Conservation (phyloP, 2,888 invertebrate species). For the Spilosoma lubricipeda region DNA sequence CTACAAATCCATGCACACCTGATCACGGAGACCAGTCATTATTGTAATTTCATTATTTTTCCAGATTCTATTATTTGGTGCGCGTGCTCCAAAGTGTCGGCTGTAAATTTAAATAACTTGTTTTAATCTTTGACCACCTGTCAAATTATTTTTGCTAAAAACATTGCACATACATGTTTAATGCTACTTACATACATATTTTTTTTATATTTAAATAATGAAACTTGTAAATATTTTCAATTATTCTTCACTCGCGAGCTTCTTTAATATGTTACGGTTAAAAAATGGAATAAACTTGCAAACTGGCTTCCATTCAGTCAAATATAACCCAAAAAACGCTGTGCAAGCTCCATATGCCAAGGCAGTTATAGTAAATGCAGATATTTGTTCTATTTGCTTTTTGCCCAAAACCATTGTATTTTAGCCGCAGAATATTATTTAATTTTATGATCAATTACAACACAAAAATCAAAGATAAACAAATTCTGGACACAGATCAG, state of each 20-base stretch:
- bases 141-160: conserved; percentile 1
- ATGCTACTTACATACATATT: conserved; percentile 3
- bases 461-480: background rate
- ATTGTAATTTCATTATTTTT: conserved; percentile 74
- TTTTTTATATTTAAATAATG: background rate
- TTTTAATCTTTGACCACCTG: conserved; percentile 6
- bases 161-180: background rate
- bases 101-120: conserved; percentile 22
- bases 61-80: conserved; percentile 60
- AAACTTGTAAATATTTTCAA: background rate
- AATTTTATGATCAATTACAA: background rate
- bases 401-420: conserved; percentile 73
- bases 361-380: conserved; percentile 81
- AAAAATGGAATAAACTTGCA: conserved; percentile 90
- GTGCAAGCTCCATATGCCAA: conserved; percentile 85
- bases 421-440: background rate
- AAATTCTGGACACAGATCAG: background rate
- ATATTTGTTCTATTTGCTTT: conserved; percentile 85
- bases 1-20: conserved; percentile 83
- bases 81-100: conserved; percentile 60
- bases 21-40: conserved; percentile 79
- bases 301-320: conserved; percentile 92
- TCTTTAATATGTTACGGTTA: conserved; percentile 18
- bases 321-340: conserved; percentile 71
- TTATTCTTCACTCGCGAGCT: conserved; percentile 1